Percentiles rank a stretch among this genome's conserved stretches.
Conservation (phyloP, 1,140 invertebrate genomes). For the Bombus picipes region DNA sequence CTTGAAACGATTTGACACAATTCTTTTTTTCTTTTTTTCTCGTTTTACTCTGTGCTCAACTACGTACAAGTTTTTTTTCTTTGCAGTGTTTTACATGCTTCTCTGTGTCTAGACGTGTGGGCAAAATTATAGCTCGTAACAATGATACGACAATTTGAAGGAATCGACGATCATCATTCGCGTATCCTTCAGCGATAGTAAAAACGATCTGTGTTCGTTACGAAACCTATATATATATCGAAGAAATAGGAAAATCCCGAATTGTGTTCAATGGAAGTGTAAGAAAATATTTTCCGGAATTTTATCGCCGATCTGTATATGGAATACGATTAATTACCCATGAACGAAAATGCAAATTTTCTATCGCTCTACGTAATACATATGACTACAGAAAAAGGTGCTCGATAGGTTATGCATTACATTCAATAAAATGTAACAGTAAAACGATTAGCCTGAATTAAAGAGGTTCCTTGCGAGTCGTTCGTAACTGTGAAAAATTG, state of each 20-base stretch:
- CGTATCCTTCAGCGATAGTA: not conserved
- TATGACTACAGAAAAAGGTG: not conserved
- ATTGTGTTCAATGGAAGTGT: not conserved
- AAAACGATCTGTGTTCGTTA: not conserved
- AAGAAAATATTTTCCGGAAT: slow-evolving; percentile 3
- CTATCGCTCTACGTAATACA: not conserved
- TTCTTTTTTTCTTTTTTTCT: slow-evolving; percentile 10
- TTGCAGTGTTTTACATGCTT: slow-evolving; percentile 11
- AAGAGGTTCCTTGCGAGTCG: not conserved
- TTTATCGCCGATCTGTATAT: not conserved
- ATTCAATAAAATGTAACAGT: not conserved
- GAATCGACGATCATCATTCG: not conserved
- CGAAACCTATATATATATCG: not conserved
- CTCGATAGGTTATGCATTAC: not conserved
- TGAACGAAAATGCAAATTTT: not conserved
- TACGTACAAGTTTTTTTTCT: slow-evolving; percentile 19
- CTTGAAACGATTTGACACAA: slow-evolving; percentile 54
- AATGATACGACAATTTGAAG: not conserved
- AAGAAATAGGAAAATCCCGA: not conserved
- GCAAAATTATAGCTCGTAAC: not conserved
- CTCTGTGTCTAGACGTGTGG: slow-evolving; percentile 5
- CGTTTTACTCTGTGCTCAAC: slow-evolving; percentile 48
- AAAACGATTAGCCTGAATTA: not conserved
- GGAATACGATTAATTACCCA: not conserved
- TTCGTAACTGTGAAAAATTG: slow-evolving; percentile 4